Percentiles rank a stretch among this genome's conserved stretches.
Evolutionary conservation across 1,140 invertebrate genomes (phyloP).

Genomic region (Apolygus lucorum): DNA sequence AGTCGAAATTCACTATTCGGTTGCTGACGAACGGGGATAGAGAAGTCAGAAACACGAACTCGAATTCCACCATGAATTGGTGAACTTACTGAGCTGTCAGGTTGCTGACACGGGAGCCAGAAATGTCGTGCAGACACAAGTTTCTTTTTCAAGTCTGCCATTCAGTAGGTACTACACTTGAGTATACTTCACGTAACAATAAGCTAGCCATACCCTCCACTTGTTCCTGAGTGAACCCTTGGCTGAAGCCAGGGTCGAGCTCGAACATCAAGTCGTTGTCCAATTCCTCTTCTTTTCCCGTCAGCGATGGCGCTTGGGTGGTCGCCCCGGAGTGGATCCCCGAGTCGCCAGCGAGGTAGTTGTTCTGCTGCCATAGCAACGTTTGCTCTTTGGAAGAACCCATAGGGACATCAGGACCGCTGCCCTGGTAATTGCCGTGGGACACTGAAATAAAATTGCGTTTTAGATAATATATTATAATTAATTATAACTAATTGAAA

Average conservation of each 20-base stretch:
- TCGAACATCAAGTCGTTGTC: constrained; percentile 85
- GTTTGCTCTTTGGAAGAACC: constrained; percentile 80
- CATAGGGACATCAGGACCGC: constrained; percentile 57
- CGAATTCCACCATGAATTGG: too few species aligned
- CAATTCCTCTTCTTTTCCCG: constrained; percentile 75
- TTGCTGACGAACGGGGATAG: too few species aligned
- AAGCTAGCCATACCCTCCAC: constrained; percentile 86
- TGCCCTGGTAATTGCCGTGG: constrained; percentile 70
- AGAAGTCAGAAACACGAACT: too few species aligned
- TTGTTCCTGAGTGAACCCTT: constrained; percentile 89
- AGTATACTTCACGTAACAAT: too few species aligned
- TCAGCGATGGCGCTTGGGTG: constrained; percentile 83
- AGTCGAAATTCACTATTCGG: too few species aligned
- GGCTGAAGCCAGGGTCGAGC: constrained; percentile 77
- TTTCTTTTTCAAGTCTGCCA: too few species aligned
- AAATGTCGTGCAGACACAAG: too few species aligned
- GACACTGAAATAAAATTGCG: constrained; percentile 57
- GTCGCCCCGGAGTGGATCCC: constrained; percentile 93
- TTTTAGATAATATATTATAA: neutral
- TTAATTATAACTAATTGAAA: neutral
- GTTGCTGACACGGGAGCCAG: too few species aligned
- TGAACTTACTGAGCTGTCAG: too few species aligned
- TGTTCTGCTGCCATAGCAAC: constrained; percentile 42
- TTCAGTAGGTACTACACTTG: too few species aligned
- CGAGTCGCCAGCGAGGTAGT: constrained; percentile 58